Evolutionary conservation across 2,888 invertebrate genomes (phyloP).

Genomic region (Mystacides longicornis): DNA sequence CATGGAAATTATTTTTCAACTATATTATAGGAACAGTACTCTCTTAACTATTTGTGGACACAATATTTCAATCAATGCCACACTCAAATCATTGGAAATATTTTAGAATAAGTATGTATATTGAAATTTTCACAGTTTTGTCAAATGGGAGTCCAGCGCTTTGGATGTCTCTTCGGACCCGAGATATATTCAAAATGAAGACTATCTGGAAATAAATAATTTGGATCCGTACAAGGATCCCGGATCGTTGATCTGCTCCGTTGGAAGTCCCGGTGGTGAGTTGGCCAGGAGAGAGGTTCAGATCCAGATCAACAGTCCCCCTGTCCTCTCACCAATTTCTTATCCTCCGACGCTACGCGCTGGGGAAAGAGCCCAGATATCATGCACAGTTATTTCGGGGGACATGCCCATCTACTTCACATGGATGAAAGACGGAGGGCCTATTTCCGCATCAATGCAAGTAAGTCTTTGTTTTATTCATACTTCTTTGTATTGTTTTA

Average conservation of each 20-base stretch:
- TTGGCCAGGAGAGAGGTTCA: slow-evolving; percentile 66
- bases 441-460: slow-evolving; percentile 57
- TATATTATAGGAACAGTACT: too few relatives aligned
- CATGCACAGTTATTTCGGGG: slow-evolving; percentile 73
- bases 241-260: slow-evolving; percentile 73
- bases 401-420: slow-evolving; percentile 61
- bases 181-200: slow-evolving; percentile 47
- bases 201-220: slow-evolving; percentile 54
- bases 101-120: not conserved
- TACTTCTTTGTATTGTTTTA: too few relatives aligned
- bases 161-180: slow-evolving; percentile 29
- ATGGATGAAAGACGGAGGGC: slow-evolving; percentile 59
- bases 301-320: slow-evolving; percentile 55
- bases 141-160: slow-evolving; percentile 54
- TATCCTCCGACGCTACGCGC: slow-evolving; percentile 74
- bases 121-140: slow-evolving; percentile 42
- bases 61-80: too few relatives aligned
- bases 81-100: too few relatives aligned
- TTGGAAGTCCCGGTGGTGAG: slow-evolving; percentile 66
- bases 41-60: too few relatives aligned
- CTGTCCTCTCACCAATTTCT: slow-evolving; percentile 74
- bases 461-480: too few relatives aligned
- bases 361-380: slow-evolving; percentile 72
- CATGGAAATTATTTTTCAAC: too few relatives aligned
- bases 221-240: slow-evolving; percentile 62